phyloP scores from a whole-genome alignment of 2,888 invertebrate genomes.

The Ctena decussata region DNA sequence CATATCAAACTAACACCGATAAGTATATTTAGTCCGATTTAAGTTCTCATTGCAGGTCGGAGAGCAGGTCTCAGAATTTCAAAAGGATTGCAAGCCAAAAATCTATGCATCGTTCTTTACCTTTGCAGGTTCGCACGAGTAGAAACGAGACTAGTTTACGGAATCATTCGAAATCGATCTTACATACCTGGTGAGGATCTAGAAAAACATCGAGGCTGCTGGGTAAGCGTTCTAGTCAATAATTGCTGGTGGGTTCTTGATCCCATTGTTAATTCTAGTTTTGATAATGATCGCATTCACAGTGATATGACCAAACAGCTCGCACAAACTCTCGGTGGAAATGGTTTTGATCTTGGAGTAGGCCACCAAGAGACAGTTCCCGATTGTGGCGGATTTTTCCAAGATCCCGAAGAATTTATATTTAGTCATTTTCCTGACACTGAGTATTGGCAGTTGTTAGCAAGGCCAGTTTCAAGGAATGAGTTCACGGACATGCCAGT shows the following conservation, averaged over 20 bases:
- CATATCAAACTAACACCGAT: too few relatives aligned
- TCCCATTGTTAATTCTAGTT: constrained; percentile 28
- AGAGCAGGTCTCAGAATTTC: too few relatives aligned
- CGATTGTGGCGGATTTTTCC: constrained; percentile 22
- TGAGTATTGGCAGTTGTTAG: constrained; percentile 59
- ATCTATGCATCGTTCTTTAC: too few relatives aligned
- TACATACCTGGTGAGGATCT: constrained; percentile 43
- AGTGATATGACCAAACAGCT: not conserved
- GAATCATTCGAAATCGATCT: constrained; percentile 36
- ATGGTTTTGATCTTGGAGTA: not conserved
- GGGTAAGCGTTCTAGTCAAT: constrained; percentile 55
- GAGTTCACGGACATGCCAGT: constrained; percentile 50
- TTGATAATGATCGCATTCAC: not conserved
- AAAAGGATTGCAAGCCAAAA: too few relatives aligned
- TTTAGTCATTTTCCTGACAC: constrained; percentile 58
- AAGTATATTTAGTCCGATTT: too few relatives aligned
- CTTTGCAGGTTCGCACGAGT: constrained; percentile 49
- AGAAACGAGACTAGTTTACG: constrained; percentile 49
- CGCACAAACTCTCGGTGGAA: not conserved
- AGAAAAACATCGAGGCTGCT: constrained; percentile 29
- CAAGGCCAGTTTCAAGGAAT: constrained; percentile 37
- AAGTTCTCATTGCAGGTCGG: too few relatives aligned
- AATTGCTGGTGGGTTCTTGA: constrained; percentile 54
- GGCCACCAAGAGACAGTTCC: not conserved
- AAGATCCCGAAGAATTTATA: constrained; percentile 58